Evolutionary conservation across 2,113 vertebrate species (phyloP), one percentile per base, ranked within the genome.

Genomic region (Apeltes quadracus): DNA sequence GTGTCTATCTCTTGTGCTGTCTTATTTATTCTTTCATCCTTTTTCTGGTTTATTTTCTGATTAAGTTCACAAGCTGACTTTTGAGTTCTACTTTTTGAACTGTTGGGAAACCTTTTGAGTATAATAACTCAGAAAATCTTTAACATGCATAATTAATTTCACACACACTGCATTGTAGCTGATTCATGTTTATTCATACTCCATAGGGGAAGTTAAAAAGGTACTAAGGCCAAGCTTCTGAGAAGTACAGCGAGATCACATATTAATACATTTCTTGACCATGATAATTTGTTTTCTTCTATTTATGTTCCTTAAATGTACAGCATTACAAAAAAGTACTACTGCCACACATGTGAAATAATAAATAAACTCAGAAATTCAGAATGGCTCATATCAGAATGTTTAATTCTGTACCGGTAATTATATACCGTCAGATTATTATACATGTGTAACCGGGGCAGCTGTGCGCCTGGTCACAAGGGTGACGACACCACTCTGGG

Each of bases 91-190:
- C 4, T 18, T 54, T 12, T 25, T 25, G n/a, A 5, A 15, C 62
- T 66, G 14, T 29, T 20, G 34, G 10, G 43, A 10, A 29, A 36
- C 5, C n/a, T n/a, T 48, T 68, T 62, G 66, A n/a, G 50, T 32
- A 53, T 59, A 61, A 43, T 71, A 27, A 62, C 54, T 48, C 44
- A 23, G 14, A 68, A 68, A 54, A 58, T 75, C 62, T 72, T 61
- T 58, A 29, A 69, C 63, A 79, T 39, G 13, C 38, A 13, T 78
- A 75, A 44, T 83, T 78, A 59, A 59, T 23, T 39, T 66, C 46
- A 58, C 43, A 23, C 71, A 63, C 5, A 51, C 34, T 39, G 53
- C 56, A 50, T 3, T 3, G 9, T 11, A 16, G 43, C 18, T 58
- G 13, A 75, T 27, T 27, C 53, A 53, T 39, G 23, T 68, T 38